Evolutionary conservation across 2,797 vertebrate genomes (phyloP).

Genomic region (Fundulus diaphanus): DNA sequence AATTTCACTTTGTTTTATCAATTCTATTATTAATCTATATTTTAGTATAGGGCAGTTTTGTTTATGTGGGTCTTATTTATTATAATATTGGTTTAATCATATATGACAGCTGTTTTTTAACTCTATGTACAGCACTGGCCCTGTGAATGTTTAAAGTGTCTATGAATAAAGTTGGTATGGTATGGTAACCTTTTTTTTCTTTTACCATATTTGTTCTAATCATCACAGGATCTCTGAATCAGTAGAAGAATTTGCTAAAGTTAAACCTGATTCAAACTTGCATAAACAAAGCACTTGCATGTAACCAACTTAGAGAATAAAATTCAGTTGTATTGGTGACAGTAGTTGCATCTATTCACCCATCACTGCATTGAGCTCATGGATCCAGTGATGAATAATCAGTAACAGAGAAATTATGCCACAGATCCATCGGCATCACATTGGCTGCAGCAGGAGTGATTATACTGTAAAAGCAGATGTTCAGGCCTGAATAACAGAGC

Average conservation of each 20-base stretch:
- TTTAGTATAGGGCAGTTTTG: too few relatives aligned
- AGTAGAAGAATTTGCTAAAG: background rate
- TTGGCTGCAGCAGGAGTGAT: slow-evolving; percentile 18
- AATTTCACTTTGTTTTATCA: too few relatives aligned
- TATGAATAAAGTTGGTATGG: too few relatives aligned
- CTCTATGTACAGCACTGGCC: too few relatives aligned
- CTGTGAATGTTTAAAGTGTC: too few relatives aligned
- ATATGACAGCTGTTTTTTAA: too few relatives aligned
- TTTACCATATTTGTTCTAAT: too few relatives aligned
- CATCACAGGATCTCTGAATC: background rate
- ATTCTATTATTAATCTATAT: too few relatives aligned
- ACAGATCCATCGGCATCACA: slow-evolving; percentile 21
- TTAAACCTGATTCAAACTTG: slow-evolving; percentile 20
- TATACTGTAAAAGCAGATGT: slow-evolving; percentile 39
- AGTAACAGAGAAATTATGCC: slow-evolving; percentile 16
- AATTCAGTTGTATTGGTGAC: slow-evolving; percentile 12
- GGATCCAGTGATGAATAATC: slow-evolving; percentile 7
- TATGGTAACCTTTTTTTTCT: too few relatives aligned
- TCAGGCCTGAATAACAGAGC: slow-evolving; percentile 16
- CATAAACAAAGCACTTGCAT: slow-evolving; percentile 4
- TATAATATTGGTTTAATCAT: too few relatives aligned
- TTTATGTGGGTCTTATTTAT: too few relatives aligned
- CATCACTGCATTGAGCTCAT: slow-evolving; percentile 13
- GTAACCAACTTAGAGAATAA: slow-evolving; percentile 13
- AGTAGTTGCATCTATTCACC: slow-evolving; percentile 26